Evolutionary conservation across 1,140 invertebrate species (phyloP).

Genomic region (Cyrtorhinus lividipennis): DNA sequence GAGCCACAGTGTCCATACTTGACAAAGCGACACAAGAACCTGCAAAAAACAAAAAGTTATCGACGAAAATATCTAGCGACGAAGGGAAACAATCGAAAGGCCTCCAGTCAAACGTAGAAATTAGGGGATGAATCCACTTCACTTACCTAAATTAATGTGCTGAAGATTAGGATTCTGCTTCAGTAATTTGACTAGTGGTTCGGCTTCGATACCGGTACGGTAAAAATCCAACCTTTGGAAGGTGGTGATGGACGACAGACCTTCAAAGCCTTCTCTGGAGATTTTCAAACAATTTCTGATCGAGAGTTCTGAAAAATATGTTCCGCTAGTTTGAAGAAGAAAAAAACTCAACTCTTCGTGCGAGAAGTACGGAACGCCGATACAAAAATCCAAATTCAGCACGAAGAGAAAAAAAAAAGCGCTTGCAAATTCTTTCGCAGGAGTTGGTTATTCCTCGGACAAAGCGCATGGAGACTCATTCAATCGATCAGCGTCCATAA

Average conservation of each 20-base stretch:
- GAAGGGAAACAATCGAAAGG: too few relatives aligned
- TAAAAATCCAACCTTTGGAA: constrained; percentile 64
- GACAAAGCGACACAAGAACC: constrained; percentile 36
- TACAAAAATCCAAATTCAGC: too few relatives aligned
- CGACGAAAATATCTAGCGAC: constrained; percentile 18
- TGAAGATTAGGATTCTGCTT: constrained; percentile 47
- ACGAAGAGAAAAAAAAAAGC: too few relatives aligned
- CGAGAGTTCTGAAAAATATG: constrained; percentile 46
- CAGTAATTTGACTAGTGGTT: constrained; percentile 45
- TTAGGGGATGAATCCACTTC: too few relatives aligned
- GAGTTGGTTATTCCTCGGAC: too few relatives aligned
- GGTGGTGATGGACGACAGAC: constrained; percentile 42
- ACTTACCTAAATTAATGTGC: constrained; percentile 53
- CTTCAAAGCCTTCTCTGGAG: constrained; percentile 42
- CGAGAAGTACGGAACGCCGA: too few relatives aligned
- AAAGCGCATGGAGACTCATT: too few relatives aligned
- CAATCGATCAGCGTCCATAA: too few relatives aligned
- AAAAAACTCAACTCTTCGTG: too few relatives aligned
- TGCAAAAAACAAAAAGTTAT: constrained; percentile 23
- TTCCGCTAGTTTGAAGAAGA: not conserved
- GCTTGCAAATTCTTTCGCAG: too few relatives aligned
- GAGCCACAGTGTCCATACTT: constrained; percentile 53
- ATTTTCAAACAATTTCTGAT: constrained; percentile 39
- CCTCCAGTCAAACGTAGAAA: too few relatives aligned
- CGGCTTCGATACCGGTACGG: constrained; percentile 47